A percentile compares a stretch with the other conserved stretches of the same genome.
Evolutionary conservation across 2,888 invertebrate genomes (phyloP).

Genomic region (Eupithecia tripunctaria): DNA sequence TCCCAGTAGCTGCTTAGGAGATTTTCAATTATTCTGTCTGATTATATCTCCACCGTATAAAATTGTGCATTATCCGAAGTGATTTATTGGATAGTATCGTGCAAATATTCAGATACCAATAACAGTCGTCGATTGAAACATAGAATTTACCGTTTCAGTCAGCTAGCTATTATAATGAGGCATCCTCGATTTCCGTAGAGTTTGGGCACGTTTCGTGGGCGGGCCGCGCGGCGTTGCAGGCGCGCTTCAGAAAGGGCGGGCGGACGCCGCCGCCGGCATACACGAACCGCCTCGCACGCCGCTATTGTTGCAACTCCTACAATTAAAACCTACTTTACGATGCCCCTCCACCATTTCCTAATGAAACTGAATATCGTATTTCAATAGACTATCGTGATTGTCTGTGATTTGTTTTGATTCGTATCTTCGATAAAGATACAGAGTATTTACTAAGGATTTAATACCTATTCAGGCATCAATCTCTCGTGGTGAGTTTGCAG

Average conservation of each 20-base stretch:
- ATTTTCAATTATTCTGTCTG: neutral
- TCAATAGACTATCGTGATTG: constrained; percentile 56
- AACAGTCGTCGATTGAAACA: constrained; percentile 15
- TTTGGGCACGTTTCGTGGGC: constrained; percentile 53
- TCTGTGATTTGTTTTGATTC: constrained; percentile 30
- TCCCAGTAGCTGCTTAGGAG: neutral
- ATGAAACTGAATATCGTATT: constrained; percentile 55
- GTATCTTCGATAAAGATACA: constrained; percentile 17
- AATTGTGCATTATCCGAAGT: constrained; percentile 9
- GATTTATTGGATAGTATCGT: constrained; percentile 9
- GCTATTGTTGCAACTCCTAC: constrained; percentile 72
- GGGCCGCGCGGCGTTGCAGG: constrained; percentile 59
- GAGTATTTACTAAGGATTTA: neutral
- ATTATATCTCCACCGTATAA: constrained; percentile 10
- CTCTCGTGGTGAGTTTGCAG: neutral
- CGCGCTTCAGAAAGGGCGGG: constrained; percentile 66
- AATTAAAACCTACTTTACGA: constrained; percentile 75
- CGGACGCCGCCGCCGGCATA: constrained; percentile 70
- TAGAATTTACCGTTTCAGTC: constrained; percentile 19
- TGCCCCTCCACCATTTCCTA: constrained; percentile 61
- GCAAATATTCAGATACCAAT: constrained; percentile 8
- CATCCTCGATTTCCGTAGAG: constrained; percentile 40
- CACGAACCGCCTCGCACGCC: constrained; percentile 72
- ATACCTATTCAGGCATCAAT: neutral
- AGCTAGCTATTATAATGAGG: constrained; percentile 15